Percentiles rank a stretch among this genome's conserved stretches.
These are phyloP conservation scores for Candidula unifasciata DNA, from an alignment of 2,888 invertebrate species.

Conservation along the genomic window DNA sequence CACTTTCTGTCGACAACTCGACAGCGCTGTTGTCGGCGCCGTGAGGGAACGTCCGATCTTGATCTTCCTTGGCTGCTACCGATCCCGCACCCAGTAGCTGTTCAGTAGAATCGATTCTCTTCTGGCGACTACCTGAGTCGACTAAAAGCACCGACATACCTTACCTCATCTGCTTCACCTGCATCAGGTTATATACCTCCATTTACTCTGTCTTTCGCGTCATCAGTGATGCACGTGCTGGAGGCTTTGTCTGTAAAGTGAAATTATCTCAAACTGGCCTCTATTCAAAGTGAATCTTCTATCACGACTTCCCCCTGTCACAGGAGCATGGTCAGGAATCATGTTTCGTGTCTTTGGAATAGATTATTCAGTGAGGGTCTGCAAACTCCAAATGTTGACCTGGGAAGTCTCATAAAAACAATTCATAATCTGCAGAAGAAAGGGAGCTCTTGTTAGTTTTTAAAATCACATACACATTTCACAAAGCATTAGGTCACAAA, in stretches of 20 bases:
- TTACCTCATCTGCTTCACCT: not conserved
- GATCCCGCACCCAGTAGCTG: constrained; percentile 58
- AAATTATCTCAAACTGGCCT: not conserved
- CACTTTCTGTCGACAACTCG: constrained; percentile 35
- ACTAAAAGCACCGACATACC: constrained; percentile 71
- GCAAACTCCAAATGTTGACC: too few relatives aligned
- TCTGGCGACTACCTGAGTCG: constrained; percentile 71
- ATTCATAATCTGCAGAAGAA: too few relatives aligned
- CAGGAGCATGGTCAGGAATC: not conserved
- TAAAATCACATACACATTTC: too few relatives aligned
- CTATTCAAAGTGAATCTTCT: not conserved
- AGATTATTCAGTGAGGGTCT: too few relatives aligned
- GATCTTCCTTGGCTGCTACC: constrained; percentile 31
- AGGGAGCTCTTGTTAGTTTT: too few relatives aligned
- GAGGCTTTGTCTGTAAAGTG: not conserved
- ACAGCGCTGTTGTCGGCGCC: constrained; percentile 41
- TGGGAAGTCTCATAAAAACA: too few relatives aligned
- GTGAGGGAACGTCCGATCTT: constrained; percentile 38
- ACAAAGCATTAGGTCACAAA: too few relatives aligned
- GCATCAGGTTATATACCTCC: not conserved
- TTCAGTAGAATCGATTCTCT: constrained; percentile 74
- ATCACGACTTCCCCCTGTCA: not conserved
- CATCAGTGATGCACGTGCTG: constrained; percentile 15
- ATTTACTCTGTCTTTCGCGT: not conserved
- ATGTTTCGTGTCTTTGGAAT: not conserved